Percentiles rank a stretch among this genome's conserved stretches.
phyloP scores from a whole-genome alignment of 2,888 invertebrate genomes.

The Strigamia crassipes region DNA sequence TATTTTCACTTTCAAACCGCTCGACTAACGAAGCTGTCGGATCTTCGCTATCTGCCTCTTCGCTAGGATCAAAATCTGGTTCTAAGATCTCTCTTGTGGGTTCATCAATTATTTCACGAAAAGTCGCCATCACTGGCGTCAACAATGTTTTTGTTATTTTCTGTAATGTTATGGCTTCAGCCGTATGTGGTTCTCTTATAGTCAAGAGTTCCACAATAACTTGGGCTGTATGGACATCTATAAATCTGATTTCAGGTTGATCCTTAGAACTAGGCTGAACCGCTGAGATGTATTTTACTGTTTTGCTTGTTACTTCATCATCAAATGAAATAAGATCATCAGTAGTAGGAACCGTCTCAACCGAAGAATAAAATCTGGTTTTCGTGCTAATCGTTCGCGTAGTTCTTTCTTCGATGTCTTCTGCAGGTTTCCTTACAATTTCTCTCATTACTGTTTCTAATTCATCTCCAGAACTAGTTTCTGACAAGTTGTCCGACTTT shows the following conservation, averaged over 20 bases:
- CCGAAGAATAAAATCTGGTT: background rate
- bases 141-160: conserved; percentile 78
- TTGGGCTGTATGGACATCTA: background rate
- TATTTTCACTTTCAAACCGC: conserved; percentile 65
- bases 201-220: background rate
- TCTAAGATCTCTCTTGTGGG: conserved; percentile 74
- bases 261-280: background rate
- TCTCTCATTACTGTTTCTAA: conserved; percentile 35
- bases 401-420: conserved; percentile 43
- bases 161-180: conserved; percentile 70
- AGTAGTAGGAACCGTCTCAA: conserved; percentile 45
- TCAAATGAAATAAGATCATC: background rate
- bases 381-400: background rate
- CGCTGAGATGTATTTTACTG: background rate
- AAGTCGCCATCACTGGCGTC: conserved; percentile 74
- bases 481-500: background rate
- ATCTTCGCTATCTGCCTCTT: background rate
- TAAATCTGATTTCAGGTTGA: background rate
- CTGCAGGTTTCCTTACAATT: conserved; percentile 51
- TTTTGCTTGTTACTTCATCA: background rate
- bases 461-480: background rate
- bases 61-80: conserved; percentile 60
- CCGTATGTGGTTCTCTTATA: background rate
- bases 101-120: conserved; percentile 77
- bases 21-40: conserved; percentile 66